Conservation (phyloP, 53 echinoderm and acorn worm species). For the Paelopatides confundens region DNA sequence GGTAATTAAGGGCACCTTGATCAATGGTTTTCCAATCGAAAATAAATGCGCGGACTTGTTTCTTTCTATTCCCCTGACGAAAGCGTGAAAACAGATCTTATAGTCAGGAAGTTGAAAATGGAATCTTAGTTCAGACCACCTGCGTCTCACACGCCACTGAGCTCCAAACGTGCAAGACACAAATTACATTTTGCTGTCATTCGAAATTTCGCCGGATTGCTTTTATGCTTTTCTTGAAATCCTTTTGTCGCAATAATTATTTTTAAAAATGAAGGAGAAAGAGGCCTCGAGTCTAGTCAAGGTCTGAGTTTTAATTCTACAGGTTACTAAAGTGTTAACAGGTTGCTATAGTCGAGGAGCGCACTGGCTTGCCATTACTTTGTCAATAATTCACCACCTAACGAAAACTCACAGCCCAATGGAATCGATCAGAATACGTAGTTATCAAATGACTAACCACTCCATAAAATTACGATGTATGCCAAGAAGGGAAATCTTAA, state of each 20-base stretch:
- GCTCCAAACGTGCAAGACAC: conserved; percentile 40
- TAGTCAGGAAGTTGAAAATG: conserved; percentile 47
- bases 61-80: conserved; percentile 35
- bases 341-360: conserved; percentile 21
- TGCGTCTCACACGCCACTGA: conserved; percentile 53
- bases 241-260: conserved; percentile 35
- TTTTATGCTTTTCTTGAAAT: conserved; percentile 35
- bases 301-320: conserved; percentile 38
- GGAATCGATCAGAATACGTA: conserved; percentile 16
- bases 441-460: neutral
- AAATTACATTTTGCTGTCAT: conserved; percentile 43
- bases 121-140: conserved; percentile 40
- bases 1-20: conserved; percentile 45
- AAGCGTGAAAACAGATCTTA: conserved; percentile 45
- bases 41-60: conserved; percentile 45
- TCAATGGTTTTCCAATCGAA: conserved; percentile 49
- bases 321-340: conserved; percentile 47
- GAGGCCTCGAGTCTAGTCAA: conserved; percentile 35
- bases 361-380: neutral
- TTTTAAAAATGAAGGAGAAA: conserved; percentile 12
- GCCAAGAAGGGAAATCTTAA: conserved; percentile 5
- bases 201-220: conserved; percentile 32
- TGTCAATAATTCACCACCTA: conserved; percentile 27
- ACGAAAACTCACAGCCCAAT: neutral
- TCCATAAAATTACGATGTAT: neutral